Evolutionary conservation across 2,888 invertebrate genomes (phyloP).

Genomic region (Tachina fera): DNA sequence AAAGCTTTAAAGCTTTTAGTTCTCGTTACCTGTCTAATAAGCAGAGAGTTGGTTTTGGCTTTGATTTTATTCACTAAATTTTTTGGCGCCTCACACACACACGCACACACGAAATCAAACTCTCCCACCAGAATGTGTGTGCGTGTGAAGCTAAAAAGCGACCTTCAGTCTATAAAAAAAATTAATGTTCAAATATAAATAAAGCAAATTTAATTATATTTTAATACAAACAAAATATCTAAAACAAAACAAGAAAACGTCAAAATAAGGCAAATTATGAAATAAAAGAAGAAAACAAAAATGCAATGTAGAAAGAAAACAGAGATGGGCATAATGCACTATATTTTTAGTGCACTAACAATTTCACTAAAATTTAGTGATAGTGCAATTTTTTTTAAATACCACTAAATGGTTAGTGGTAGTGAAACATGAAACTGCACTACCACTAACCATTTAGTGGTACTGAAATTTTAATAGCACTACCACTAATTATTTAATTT

Average conservation of each 20-base stretch:
- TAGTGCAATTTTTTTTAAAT: too few species aligned
- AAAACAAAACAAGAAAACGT: slow-evolving; percentile 7
- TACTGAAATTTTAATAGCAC: too few species aligned
- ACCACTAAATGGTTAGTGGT: too few species aligned
- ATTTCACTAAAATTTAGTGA: too few species aligned
- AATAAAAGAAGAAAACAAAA: slow-evolving; percentile 26
- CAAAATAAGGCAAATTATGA: slow-evolving; percentile 27
- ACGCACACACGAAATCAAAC: neutral
- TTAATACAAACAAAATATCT: slow-evolving; percentile 8
- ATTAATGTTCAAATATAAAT: slow-evolving; percentile 47
- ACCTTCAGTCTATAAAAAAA: slow-evolving; percentile 58
- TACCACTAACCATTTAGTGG: too few species aligned
- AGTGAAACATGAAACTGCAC: too few species aligned
- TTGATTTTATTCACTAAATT: neutral
- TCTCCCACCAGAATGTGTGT: neutral
- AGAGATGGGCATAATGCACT: too few species aligned
- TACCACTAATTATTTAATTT: too few species aligned
- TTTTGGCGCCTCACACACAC: neutral
- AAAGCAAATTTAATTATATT: slow-evolving; percentile 36
- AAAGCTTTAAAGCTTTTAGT: slow-evolving; percentile 61
- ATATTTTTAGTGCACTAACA: too few species aligned
- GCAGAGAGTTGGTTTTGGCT: slow-evolving; percentile 35
- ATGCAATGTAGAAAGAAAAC: slow-evolving; percentile 2
- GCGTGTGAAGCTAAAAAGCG: slow-evolving; percentile 19
- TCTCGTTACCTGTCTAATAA: slow-evolving; percentile 34